Evolutionary conservation across 2,888 invertebrate genomes (phyloP).

Genomic region (Xestia xanthographa): DNA sequence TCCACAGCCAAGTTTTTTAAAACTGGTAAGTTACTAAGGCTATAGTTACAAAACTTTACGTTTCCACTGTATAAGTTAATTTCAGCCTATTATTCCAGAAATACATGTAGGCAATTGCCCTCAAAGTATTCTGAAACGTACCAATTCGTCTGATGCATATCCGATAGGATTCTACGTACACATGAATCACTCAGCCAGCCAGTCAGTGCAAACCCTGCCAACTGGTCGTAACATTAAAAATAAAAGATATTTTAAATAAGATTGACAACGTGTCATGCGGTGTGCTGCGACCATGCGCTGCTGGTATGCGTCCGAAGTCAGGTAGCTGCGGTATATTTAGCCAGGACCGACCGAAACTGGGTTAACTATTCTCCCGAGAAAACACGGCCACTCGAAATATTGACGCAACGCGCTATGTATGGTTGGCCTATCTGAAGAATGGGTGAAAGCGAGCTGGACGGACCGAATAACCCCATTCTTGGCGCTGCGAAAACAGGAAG

Average conservation of each 20-base stretch:
- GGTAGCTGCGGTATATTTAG: slow-evolving; percentile 83
- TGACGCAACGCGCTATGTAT: slow-evolving; percentile 82
- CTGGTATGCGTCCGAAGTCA: slow-evolving; percentile 79
- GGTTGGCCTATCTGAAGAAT: slow-evolving; percentile 73
- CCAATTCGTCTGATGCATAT: slow-evolving; percentile 20
- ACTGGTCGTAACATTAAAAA: slow-evolving; percentile 46
- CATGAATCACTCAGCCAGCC: slow-evolving; percentile 36
- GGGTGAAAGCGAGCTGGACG: slow-evolving; percentile 80
- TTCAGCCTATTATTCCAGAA: neutral
- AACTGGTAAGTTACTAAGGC: slow-evolving; percentile 16
- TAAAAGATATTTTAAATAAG: slow-evolving; percentile 60
- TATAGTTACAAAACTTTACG: slow-evolving; percentile 20
- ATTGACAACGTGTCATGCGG: slow-evolving; percentile 74
- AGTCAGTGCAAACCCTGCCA: slow-evolving; percentile 37
- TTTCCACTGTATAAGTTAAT: neutral
- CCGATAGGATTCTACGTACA: slow-evolving; percentile 34
- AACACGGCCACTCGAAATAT: slow-evolving; percentile 83
- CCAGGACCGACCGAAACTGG: slow-evolving; percentile 81
- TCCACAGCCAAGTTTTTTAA: neutral
- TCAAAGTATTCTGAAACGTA: slow-evolving; percentile 8
- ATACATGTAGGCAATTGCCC: neutral
- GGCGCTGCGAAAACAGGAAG: slow-evolving; percentile 82
- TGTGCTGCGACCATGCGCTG: slow-evolving; percentile 59
- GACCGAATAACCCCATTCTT: slow-evolving; percentile 80
- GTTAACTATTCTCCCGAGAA: slow-evolving; percentile 88